Base-by-base conservation (phyloP, 2,797 vertebrate species). In the Tragelaphus oryx region DNA sequence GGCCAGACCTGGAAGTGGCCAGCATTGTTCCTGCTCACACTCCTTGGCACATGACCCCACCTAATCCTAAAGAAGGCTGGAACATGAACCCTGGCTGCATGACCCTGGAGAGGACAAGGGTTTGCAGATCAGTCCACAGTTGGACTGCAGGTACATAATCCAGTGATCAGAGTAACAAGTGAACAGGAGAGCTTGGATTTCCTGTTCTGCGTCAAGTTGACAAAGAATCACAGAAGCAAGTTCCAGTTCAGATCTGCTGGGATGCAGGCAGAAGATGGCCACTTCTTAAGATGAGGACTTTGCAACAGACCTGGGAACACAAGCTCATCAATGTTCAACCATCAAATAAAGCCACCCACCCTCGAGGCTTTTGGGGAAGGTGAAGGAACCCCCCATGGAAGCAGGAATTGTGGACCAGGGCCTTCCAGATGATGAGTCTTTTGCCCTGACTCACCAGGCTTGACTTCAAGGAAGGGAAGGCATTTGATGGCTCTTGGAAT, bases 381-480 rank as follows among this genome's bases (percentile, higher is more conserved):
- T 54, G 8, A 89, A 94, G 46, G 59, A 87, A 50, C 14, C 20
- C 54, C 54, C 44, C 46, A 4, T 44, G 24, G 5, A 46, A 2
- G 1, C 16, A 41, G n/a, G 8, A 13, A 6, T 48, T 11, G 16
- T 12, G 7, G 30, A 22, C 0, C 8, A 10, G 10, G 37, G 20
- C 0, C 55, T 78, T 68, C 41, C 7, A 3, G 48, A 24, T 62
- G 46, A 54, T 8, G 8, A 14, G 9, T 2, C 17, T 82, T 68
- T 44, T 54, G 26, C 84, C 60, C 54, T 79, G 22, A 41, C 78
- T 55, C 28, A 18, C 57, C 28, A 83, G 37, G 10, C 16, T 65
- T 37, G 17, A 1, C 20, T 89, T 82, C 18, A 1, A 37, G 28
- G 37, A 83, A 92, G 18, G 13, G 33, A 75, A 89, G 30, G 30